Evolutionary conservation across 2,113 vertebrate species (phyloP).

Genomic region (Pituophis catenifer): DNA sequence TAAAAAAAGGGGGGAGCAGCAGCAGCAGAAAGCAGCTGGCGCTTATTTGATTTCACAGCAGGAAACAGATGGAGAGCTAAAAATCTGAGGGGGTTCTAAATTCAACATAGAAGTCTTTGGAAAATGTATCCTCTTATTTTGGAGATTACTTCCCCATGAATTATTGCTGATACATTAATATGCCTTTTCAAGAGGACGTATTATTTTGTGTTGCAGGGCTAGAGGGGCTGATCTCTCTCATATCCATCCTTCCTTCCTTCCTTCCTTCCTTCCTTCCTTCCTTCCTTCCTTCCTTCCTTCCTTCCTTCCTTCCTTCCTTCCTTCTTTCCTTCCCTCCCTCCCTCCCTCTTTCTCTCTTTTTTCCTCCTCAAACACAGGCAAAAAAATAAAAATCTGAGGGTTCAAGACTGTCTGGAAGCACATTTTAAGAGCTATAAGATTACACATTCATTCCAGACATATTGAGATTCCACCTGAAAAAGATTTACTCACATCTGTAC

Average conservation of each 20-base stretch:
- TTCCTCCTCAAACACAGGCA: neutral
- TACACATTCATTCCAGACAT: neutral
- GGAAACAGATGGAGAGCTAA: conserved; percentile 3
- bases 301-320: too few species aligned
- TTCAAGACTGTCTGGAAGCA: neutral
- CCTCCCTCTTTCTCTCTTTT: neutral
- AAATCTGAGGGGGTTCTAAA: neutral
- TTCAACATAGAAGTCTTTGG: conserved; percentile 30
- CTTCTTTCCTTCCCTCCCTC: rapidly evolving
- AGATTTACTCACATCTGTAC: neutral
- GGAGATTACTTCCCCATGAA: conserved; percentile 16
- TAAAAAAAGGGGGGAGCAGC: neutral
- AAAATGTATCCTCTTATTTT: conserved; percentile 1
- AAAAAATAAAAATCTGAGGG: neutral
- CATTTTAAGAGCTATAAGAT: neutral
- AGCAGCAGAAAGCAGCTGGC: neutral
- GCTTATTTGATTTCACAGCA: conserved; percentile 28
- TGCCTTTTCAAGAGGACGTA: neutral
- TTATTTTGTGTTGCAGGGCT: neutral
- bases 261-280: too few species aligned
- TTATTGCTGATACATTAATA: conserved; percentile 10
- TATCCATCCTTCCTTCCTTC: too few species aligned
- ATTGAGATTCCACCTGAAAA: neutral
- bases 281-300: too few species aligned
- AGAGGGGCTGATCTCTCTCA: neutral